phyloP scores from a whole-genome alignment of 2,888 invertebrate genomes.

The Apamea anceps region DNA sequence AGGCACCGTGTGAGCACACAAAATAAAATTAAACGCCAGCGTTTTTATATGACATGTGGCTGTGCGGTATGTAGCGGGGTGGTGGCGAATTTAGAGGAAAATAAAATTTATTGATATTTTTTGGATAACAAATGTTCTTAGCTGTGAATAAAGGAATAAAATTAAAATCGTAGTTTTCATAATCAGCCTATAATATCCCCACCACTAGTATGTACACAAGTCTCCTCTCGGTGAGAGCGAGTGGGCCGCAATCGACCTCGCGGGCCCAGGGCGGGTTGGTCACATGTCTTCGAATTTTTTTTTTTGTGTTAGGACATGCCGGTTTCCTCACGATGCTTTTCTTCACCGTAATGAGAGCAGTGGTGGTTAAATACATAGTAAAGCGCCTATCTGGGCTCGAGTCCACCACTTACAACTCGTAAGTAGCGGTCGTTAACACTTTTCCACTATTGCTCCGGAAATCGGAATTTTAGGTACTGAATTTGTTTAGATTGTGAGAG shows the following conservation, averaged over 20 bases:
- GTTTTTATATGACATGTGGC: conserved; percentile 64
- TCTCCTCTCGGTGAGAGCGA: not conserved
- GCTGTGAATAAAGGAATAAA: too few species aligned
- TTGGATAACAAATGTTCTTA: not conserved
- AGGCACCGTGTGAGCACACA: conserved; percentile 64
- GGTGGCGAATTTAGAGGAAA: not conserved
- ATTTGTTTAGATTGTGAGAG: too few species aligned
- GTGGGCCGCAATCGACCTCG: not conserved
- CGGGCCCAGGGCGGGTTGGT: too few species aligned
- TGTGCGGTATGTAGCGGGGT: conserved; percentile 49
- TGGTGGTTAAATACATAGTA: not conserved
- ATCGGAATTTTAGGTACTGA: not conserved
- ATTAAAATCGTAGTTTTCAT: not conserved
- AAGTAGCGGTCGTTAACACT: not conserved
- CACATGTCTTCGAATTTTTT: not conserved
- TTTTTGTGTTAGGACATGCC: not conserved
- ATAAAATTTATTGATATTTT: not conserved
- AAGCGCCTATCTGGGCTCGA: not conserved
- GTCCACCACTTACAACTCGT: not conserved
- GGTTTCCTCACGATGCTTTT: too few species aligned
- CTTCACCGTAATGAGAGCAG: not conserved
- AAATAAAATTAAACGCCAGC: conserved; percentile 71
- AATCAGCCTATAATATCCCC: not conserved
- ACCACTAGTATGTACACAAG: not conserved
- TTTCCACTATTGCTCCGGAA: not conserved